Percentiles rank a stretch among this genome's conserved stretches.
phyloP scores from a whole-genome alignment of 2,113 vertebrate genomes.

The Cranoglanis bouderius region DNA sequence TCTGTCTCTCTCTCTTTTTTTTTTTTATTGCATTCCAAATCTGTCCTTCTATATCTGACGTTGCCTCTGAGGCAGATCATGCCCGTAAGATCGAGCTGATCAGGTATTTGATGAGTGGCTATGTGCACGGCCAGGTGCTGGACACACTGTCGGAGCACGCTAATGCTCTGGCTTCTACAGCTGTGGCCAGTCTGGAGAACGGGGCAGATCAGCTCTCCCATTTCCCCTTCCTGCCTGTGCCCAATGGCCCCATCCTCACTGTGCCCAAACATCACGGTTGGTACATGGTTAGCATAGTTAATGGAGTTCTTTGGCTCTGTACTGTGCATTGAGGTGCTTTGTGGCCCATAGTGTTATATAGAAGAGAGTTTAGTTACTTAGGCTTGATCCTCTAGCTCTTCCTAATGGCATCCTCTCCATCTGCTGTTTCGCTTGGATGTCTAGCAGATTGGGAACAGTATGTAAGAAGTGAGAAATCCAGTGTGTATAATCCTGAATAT shows the following conservation, averaged over 20 bases:
- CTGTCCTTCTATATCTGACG: conserved; percentile 19
- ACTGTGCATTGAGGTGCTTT: background rate
- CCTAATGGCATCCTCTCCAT: background rate
- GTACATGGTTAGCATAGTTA: conserved; percentile 67
- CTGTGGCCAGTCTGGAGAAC: conserved; percentile 85
- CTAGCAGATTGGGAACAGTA: background rate
- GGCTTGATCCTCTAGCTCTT: conserved; percentile 4
- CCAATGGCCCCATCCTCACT: conserved; percentile 77
- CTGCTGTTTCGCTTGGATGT: background rate
- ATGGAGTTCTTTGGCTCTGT: background rate
- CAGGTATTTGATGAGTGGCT: conserved; percentile 89
- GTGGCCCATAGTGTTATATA: background rate
- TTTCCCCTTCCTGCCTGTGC: conserved; percentile 85
- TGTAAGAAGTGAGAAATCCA: conserved; percentile 10
- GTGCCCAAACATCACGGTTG: conserved; percentile 87
- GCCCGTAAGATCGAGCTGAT: conserved; percentile 90
- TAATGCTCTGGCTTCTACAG: conserved; percentile 82
- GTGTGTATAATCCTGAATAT: conserved; percentile 22
- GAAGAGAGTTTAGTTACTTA: background rate
- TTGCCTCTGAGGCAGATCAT: conserved; percentile 74
- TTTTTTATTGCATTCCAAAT: conserved; percentile 47
- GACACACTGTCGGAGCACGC: conserved; percentile 88
- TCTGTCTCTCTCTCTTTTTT: background rate
- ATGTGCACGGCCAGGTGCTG: conserved; percentile 84
- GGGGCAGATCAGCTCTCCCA: conserved; percentile 83